Evolutionary conservation across 2,888 invertebrate genomes (phyloP), one percentile per base, ranked within the genome.

Genomic region (Drosophila leonis): DNA sequence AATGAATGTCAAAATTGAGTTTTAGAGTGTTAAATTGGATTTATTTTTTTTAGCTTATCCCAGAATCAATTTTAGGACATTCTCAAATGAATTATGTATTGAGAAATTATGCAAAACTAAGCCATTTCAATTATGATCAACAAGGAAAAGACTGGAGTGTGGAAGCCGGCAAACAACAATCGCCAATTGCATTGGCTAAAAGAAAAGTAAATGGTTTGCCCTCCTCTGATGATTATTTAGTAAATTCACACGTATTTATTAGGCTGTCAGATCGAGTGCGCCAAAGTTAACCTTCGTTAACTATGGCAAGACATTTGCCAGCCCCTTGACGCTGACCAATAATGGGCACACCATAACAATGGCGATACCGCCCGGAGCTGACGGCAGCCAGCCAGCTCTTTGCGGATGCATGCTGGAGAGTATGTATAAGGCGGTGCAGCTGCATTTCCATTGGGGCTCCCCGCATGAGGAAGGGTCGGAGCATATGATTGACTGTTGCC

Each of bases 371-470:
- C n/a, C 48, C 2, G 57, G 65, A 0, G 29, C 51, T 4, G 69
- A 80, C 37, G 74, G 74, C 0, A 55, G 20, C 12, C 72, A 69
- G 6, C 70, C 85, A 1, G 48, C 70, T 7, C 20, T 81, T 29
- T 65, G 72, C 48, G 81, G 81, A 0, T 72, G 67, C n/a, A 70
- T 61, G 10, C 55, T 82, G 8, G 41, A 67, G 1, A n/a, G 69
- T n/a, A 4, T 88, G 3, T 69, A 70, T 37, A 44, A 57, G 39
- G 90, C 84, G 5, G 51, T 69, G 4, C 81, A 86, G 33, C 13
- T 85, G 1, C 84, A 85, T 20, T 78, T 85, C 15, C 90, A 90
- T 57, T 85, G 90, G 90, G 84, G 84, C 10, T 80, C 87, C 0
- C 57, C 61, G 1, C 0, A 2, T 0, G 42, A 0, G 6, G 54